Conservation (phyloP, 2,113 vertebrate species). For the Oryzias javanicus region DNA sequence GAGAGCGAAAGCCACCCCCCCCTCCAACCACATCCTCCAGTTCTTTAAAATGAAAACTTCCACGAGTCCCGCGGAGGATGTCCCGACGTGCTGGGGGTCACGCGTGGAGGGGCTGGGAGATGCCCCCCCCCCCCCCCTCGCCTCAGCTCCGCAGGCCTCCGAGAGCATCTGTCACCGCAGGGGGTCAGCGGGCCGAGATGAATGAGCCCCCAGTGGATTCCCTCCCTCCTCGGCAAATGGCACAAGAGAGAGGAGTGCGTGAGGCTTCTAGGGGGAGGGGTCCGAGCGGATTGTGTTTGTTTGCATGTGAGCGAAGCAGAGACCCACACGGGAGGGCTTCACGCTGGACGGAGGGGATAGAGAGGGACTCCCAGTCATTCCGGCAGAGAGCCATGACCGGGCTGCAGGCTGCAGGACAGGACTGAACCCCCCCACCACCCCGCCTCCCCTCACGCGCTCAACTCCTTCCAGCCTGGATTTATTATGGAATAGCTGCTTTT, state of each 20-base stretch:
- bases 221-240: slow-evolving; percentile 93
- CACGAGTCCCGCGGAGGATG: slow-evolving; percentile 31
- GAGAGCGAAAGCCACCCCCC: slow-evolving; percentile 19
- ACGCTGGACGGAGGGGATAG: slow-evolving; percentile 44
- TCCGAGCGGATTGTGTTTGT: slow-evolving; percentile 54
- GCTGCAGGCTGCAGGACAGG: slow-evolving; percentile 57
- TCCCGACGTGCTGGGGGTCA: slow-evolving; percentile 57
- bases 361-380: slow-evolving; percentile 82
- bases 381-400: slow-evolving; percentile 74
- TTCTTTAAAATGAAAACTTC: slow-evolving; percentile 28
- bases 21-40: not conserved
- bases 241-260: slow-evolving; percentile 84
- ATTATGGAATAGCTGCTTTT: slow-evolving; percentile 56
- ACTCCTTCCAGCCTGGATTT: slow-evolving; percentile 32
- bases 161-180: slow-evolving; percentile 96
- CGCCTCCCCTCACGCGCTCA: not conserved
- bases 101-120: slow-evolving; percentile 72
- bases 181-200: slow-evolving; percentile 87
- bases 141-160: slow-evolving; percentile 77
- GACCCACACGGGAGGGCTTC: slow-evolving; percentile 54
- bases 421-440: slow-evolving; percentile 33
- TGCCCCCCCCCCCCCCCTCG: slow-evolving; percentile 82
- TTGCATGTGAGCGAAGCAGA: slow-evolving; percentile 50
- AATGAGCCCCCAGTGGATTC: slow-evolving; percentile 93
- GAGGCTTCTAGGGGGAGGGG: slow-evolving; percentile 72